Evolutionary conservation across 2,797 vertebrate species (phyloP).

Genomic region (Syngnathus rostellatus): DNA sequence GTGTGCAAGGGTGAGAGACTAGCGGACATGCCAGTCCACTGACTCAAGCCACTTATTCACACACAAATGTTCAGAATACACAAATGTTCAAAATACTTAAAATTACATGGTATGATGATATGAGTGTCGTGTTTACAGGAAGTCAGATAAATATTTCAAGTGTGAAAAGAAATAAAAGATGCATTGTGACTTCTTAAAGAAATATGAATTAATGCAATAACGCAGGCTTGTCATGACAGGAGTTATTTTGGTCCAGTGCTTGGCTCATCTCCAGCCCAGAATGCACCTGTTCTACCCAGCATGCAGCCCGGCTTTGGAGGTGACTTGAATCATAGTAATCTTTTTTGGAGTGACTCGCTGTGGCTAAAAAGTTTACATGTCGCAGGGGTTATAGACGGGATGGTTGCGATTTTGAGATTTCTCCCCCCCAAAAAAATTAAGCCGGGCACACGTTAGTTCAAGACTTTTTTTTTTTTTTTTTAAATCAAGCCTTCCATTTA

Average conservation of each 20-base stretch:
- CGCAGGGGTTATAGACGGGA: no score
- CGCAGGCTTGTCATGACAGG: conserved; percentile 49
- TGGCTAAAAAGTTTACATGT: no score
- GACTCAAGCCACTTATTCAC: background rate
- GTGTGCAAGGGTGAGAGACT: conserved; percentile 61
- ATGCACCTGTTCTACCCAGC: conserved; percentile 76
- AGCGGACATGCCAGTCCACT: background rate
- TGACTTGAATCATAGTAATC: conserved; percentile 36
- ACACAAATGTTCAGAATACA: no score
- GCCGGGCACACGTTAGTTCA: background rate
- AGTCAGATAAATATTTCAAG: background rate
- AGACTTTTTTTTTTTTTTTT: conserved; percentile 14
- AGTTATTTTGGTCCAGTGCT: conserved; percentile 85
- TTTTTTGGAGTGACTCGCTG: background rate
- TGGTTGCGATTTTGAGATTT: no score
- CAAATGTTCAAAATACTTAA: background rate
- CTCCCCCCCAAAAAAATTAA: no score
- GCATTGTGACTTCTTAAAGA: no score
- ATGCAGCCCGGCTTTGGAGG: conserved; percentile 88
- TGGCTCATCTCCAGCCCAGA: conserved; percentile 77
- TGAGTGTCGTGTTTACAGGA: background rate
- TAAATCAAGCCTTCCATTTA: conserved; percentile 28
- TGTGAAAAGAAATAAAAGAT: background rate
- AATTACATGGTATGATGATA: background rate
- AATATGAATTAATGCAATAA: background rate